Evolutionary conservation across 2,113 vertebrate genomes (phyloP).

Genomic region (Panthera uncia): DNA sequence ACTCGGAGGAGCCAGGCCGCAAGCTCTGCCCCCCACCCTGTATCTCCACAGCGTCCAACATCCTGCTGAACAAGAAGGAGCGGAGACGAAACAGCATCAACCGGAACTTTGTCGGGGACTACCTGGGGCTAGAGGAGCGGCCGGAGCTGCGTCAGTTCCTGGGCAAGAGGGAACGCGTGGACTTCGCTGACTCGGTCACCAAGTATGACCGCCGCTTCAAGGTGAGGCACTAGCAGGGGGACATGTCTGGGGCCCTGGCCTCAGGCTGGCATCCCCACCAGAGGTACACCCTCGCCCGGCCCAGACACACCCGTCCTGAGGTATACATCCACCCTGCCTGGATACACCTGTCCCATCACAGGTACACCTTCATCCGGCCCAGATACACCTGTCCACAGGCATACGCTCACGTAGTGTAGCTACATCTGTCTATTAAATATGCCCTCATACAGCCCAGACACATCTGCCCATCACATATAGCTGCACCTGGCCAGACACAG

Average conservation of each 20-base stretch:
- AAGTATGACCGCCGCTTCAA: constrained; percentile 99
- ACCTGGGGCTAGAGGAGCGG: constrained; percentile 95
- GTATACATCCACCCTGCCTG: neutral
- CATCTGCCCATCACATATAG: neutral
- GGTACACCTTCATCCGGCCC: neutral
- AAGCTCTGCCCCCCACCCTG: accelerated
- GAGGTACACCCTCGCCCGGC: neutral
- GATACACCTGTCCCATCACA: neutral
- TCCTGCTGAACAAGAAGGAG: constrained; percentile 97
- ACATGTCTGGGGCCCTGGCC: accelerated
- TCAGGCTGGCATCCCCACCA: neutral
- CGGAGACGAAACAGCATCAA: constrained; percentile 96
- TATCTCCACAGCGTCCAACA: constrained; percentile 90
- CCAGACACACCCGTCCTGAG: neutral
- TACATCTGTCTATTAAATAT: neutral
- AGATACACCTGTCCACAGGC: neutral
- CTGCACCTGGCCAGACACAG: neutral
- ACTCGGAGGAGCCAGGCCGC: neutral
- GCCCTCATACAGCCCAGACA: neutral
- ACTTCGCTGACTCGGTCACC: constrained; percentile 94
- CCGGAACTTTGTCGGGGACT: constrained; percentile 97
- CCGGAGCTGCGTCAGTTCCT: constrained; percentile 97
- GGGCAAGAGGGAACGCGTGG: constrained; percentile 92
- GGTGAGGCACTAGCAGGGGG: constrained; percentile 81
- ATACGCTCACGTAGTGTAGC: neutral